Evolutionary conservation across 2,113 vertebrate genomes (phyloP), one percentile per base, ranked within the genome.

Genomic region (Macrotis lagotis): DNA sequence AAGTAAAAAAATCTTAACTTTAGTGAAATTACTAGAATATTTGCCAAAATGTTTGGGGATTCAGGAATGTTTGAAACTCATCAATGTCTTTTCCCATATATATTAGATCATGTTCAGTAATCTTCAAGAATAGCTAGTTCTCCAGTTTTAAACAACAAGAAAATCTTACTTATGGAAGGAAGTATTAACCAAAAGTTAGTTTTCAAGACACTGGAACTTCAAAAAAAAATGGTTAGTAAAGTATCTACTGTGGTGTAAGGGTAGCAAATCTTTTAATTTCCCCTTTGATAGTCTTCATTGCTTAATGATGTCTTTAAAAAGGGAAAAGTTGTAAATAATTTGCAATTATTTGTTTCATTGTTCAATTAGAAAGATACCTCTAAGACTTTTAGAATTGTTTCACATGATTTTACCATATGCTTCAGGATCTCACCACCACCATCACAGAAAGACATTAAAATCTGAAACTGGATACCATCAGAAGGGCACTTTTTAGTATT

Each of bases 1-100:
- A 90, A 59, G 88, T 53, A 94, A 95, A 95, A 95, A 95, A 28
- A 94, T 3, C 49, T 90, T 93, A 74, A 74, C 93, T 51, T 6
- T 95, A 89, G 48, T 1, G 48, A 95, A 92, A 83, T 88, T 94
- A 93, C 50, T 94, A 26, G 9, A 94, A 93, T 53, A 95, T 0
- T 83, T 90, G 96, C 66, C 92, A 28, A 53, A 92, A 83, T 37
- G 51, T 24, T 93, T n/a, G 92, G 16, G 22, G 96, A 91, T 25
- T 94, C 31, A 94, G 16, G 22, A 96, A 91, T 49, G 88, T 90
- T 48, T 50, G 92, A 91, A 94, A 51, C 48, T 14, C 19, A 55
- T 47, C 25, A 92, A 52, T 22, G 55, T 51, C 49, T 66, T 66
- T 44, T 44, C 2, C 16, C n/a, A 22, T 44, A 83, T 44, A 37